phyloP scores from a whole-genome alignment of 2,888 invertebrate species.

The Brachyptera putata region DNA sequence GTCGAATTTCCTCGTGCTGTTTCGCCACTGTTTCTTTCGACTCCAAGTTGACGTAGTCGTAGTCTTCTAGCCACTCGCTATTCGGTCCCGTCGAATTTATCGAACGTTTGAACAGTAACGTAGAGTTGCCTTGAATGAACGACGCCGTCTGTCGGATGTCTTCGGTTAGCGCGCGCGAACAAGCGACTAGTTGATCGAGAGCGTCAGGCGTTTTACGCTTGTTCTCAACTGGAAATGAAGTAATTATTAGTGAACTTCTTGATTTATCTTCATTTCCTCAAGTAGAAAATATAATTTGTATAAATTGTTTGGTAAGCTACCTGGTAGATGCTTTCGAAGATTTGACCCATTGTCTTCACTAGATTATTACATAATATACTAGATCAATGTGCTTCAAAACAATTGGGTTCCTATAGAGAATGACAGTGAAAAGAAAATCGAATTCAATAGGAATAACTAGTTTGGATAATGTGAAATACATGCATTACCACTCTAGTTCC shows the following conservation, averaged over 20 bases:
- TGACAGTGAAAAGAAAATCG: too few relatives aligned
- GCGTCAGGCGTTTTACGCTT: too few relatives aligned
- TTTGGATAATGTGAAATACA: too few relatives aligned
- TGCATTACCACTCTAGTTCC: too few relatives aligned
- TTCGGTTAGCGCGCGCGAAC: constrained; percentile 80
- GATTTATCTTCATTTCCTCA: neutral
- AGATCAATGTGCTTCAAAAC: too few relatives aligned
- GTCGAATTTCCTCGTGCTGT: constrained; percentile 68
- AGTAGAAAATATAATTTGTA: too few relatives aligned
- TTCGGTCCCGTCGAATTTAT: constrained; percentile 44
- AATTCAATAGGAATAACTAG: too few relatives aligned
- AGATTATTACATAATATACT: too few relatives aligned
- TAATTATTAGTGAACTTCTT: neutral
- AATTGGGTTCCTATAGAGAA: too few relatives aligned
- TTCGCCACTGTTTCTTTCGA: constrained; percentile 67
- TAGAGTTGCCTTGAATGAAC: constrained; percentile 82
- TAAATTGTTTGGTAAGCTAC: too few relatives aligned
- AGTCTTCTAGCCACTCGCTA: constrained; percentile 73
- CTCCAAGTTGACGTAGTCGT: constrained; percentile 83
- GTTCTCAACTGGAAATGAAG: neutral
- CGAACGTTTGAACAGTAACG: constrained; percentile 68
- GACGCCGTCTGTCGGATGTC: constrained; percentile 87
- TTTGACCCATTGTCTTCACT: too few relatives aligned
- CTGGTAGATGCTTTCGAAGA: too few relatives aligned
- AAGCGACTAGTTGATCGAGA: constrained; percentile 82